phyloP scores from a whole-genome alignment of 2,888 invertebrate species.

The Mamestra brassicae region DNA sequence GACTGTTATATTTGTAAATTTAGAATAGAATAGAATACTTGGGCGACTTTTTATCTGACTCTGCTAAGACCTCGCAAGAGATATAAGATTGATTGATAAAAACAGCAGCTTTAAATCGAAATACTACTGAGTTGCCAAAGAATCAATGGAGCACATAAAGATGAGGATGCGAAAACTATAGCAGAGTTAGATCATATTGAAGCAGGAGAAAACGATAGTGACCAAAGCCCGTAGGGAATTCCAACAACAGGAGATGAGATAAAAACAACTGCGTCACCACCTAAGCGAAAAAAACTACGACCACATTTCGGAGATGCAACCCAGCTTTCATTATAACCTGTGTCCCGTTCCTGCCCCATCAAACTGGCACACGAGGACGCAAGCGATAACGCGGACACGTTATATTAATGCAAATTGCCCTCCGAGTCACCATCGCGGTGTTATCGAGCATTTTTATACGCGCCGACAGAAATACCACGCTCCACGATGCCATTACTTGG shows the following conservation, averaged over 20 bases:
- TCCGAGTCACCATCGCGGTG: conserved; percentile 65
- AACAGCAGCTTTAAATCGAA: not conserved
- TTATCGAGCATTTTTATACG: conserved; percentile 80
- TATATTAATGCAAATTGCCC: conserved; percentile 83
- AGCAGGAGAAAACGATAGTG: not conserved
- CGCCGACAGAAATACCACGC: conserved; percentile 71
- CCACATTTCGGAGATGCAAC: conserved; percentile 19
- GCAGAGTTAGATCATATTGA: not conserved
- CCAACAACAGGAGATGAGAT: not conserved
- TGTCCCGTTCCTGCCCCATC: conserved; percentile 47
- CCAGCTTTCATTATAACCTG: conserved; percentile 48
- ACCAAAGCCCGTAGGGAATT: not conserved
- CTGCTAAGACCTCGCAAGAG: not conserved
- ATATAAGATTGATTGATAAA: not conserved
- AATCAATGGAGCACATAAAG: not conserved
- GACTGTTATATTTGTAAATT: not conserved
- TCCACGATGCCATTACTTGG: conserved; percentile 71
- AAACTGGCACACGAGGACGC: conserved; percentile 59
- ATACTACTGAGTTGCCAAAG: not conserved
- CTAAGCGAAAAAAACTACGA: conserved; percentile 8
- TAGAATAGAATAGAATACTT: not conserved
- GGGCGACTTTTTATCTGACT: too few relatives aligned
- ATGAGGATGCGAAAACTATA: not conserved
- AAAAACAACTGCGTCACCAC: not conserved
- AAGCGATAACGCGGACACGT: conserved; percentile 74